Evolutionary conservation across 2,888 invertebrate genomes (phyloP).

Genomic region (Dromius quadrimaculatus): DNA sequence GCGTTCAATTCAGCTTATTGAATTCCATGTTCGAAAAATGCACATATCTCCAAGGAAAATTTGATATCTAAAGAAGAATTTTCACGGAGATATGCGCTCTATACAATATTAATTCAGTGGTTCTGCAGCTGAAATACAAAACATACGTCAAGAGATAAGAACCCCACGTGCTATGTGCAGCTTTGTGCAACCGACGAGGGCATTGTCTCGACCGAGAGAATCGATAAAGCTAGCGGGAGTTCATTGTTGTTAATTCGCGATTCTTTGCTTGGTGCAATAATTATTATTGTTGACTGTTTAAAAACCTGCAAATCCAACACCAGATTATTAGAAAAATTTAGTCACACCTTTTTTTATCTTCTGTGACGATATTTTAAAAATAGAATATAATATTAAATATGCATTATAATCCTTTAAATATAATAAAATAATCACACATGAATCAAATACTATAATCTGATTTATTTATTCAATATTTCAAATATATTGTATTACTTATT

Average conservation of each 20-base stretch:
- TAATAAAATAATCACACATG: no score
- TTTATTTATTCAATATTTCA: no score
- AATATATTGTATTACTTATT: no score
- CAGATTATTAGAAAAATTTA: no score
- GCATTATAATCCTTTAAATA: no score
- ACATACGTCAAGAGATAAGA: slow-evolving; percentile 34
- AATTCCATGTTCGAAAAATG: neutral
- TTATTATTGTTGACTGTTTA: neutral
- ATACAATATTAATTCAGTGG: slow-evolving; percentile 23
- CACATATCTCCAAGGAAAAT: neutral
- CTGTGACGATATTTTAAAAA: no score
- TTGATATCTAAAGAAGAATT: slow-evolving; percentile 9
- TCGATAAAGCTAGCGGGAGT: slow-evolving; percentile 31
- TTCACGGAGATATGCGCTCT: neutral
- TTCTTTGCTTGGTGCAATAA: neutral
- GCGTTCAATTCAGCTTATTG: neutral
- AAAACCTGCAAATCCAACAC: no score
- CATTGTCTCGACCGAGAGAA: slow-evolving; percentile 30
- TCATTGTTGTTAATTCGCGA: slow-evolving; percentile 25
- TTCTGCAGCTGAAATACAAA: slow-evolving; percentile 15
- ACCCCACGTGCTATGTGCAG: slow-evolving; percentile 27
- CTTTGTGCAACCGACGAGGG: slow-evolving; percentile 30
- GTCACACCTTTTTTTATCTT: no score
- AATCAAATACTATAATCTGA: no score
- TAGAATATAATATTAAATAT: no score